Conservation (phyloP, 2,888 invertebrate species). For the Lasiommata megera region DNA sequence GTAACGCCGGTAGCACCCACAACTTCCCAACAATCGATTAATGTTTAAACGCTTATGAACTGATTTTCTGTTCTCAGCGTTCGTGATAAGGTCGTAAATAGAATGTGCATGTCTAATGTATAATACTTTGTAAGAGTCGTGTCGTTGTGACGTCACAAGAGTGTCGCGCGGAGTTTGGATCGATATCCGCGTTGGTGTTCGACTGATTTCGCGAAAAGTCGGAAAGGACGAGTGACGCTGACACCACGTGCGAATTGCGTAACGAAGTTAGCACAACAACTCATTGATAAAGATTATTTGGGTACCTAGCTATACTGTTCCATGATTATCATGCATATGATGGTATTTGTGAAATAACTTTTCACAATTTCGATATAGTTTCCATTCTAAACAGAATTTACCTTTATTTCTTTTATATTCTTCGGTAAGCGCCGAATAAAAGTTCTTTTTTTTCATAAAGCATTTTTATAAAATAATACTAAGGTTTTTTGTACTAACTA, state of each 20-base stretch:
- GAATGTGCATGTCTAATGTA: slow-evolving; percentile 4
- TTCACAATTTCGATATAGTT: too few relatives aligned
- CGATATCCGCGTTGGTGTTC: slow-evolving; percentile 59
- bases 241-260: slow-evolving; percentile 73
- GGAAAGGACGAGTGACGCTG: slow-evolving; percentile 53
- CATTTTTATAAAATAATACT: too few relatives aligned
- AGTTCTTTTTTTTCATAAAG: too few relatives aligned
- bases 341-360: too few relatives aligned
- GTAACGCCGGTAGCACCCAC: slow-evolving; percentile 33
- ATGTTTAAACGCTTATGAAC: slow-evolving; percentile 17
- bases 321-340: too few relatives aligned
- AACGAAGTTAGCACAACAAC: slow-evolving; percentile 58
- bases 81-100: slow-evolving; percentile 16
- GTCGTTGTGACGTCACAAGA: slow-evolving; percentile 66
- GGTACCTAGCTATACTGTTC: slow-evolving; percentile 39
- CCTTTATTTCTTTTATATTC: too few relatives aligned
- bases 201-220: slow-evolving; percentile 53
- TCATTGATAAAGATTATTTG: slow-evolving; percentile 76
- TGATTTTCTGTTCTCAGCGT: slow-evolving; percentile 28
- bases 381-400: too few relatives aligned
- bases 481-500: too few relatives aligned
- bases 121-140: slow-evolving; percentile 27
- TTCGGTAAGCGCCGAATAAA: too few relatives aligned
- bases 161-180: slow-evolving; percentile 63
- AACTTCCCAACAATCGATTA: slow-evolving; percentile 22